Percentiles rank a stretch among this genome's conserved stretches.
Conservation (phyloP, 2,888 invertebrate species). For the Syritta pipiens region DNA sequence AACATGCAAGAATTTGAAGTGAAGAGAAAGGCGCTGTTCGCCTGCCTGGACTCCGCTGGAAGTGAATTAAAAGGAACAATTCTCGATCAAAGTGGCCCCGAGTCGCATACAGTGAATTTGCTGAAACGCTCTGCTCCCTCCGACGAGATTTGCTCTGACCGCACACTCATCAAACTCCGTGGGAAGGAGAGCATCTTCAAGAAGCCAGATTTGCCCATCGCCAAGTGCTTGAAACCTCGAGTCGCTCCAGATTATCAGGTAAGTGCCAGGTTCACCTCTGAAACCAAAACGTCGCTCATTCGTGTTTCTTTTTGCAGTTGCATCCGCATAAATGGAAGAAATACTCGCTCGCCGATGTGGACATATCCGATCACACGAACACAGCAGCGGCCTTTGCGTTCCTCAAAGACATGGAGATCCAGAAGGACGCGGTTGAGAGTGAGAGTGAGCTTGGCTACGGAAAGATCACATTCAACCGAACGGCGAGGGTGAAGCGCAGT, state of each 20-base stretch:
- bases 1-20: slow-evolving; percentile 80
- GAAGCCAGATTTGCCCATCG: slow-evolving; percentile 84
- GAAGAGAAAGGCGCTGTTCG: slow-evolving; percentile 86
- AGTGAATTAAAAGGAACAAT: slow-evolving; percentile 80
- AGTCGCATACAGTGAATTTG: slow-evolving; percentile 74
- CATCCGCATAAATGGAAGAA: slow-evolving; percentile 91
- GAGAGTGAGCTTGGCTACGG: background rate
- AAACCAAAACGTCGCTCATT: background rate
- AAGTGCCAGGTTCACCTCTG: background rate
- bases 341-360: slow-evolving; percentile 90
- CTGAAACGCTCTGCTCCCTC: slow-evolving; percentile 77
- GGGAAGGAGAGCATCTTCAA: slow-evolving; percentile 89
- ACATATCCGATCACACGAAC: slow-evolving; percentile 89
- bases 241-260: slow-evolving; percentile 80
- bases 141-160: slow-evolving; percentile 64
- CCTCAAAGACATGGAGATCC: slow-evolving; percentile 84
- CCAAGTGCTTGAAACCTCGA: slow-evolving; percentile 81
- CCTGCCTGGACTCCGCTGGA: slow-evolving; percentile 84
- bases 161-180: slow-evolving; percentile 73
- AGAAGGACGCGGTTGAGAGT: slow-evolving; percentile 74
- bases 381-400: slow-evolving; percentile 89
- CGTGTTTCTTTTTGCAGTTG: slow-evolving; percentile 80
- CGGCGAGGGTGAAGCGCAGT: slow-evolving; percentile 73
- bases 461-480: slow-evolving; percentile 78
- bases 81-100: slow-evolving; percentile 74